Evolutionary conservation across 64 coral and sea anemone species (phyloP).

Genomic region (Acropora yongei): DNA sequence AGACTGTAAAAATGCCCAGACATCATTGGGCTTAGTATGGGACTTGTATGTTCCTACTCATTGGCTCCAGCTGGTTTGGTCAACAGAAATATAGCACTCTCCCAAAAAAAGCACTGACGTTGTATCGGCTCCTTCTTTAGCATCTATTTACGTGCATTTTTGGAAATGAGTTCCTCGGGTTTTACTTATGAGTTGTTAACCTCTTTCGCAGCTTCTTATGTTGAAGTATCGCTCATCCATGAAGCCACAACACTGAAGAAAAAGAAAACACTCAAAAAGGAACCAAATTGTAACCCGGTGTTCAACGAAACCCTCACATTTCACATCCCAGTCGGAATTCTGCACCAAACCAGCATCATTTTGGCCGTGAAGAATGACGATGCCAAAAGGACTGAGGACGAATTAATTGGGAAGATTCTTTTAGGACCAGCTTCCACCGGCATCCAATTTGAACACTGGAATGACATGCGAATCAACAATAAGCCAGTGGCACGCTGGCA

Average conservation of each 20-base stretch:
- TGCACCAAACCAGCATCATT: slow-evolving; percentile 77
- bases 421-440: slow-evolving; percentile 80
- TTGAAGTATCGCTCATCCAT: slow-evolving; percentile 74
- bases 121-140: too few species aligned
- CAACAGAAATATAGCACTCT: too few species aligned
- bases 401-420: slow-evolving; percentile 68
- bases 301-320: slow-evolving; percentile 92
- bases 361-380: slow-evolving; percentile 64
- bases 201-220: slow-evolving; percentile 67
- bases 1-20: too few species aligned
- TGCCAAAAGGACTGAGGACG: slow-evolving; percentile 38
- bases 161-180: too few species aligned
- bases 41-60: too few species aligned
- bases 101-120: too few species aligned
- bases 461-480: slow-evolving; percentile 89
- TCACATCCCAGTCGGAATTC: slow-evolving; percentile 79
- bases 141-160: too few species aligned
- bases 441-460: slow-evolving; percentile 93
- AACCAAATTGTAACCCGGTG: slow-evolving; percentile 67
- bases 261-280: slow-evolving; percentile 54
- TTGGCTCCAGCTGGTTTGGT: too few species aligned
- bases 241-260: slow-evolving; percentile 61
- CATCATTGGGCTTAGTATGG: too few species aligned
- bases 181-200: not conserved
- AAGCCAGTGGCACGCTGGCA: slow-evolving; percentile 92